Evolutionary conservation across 92 coral and sea anemone species (phyloP).

Genomic region (Metridium senile): DNA sequence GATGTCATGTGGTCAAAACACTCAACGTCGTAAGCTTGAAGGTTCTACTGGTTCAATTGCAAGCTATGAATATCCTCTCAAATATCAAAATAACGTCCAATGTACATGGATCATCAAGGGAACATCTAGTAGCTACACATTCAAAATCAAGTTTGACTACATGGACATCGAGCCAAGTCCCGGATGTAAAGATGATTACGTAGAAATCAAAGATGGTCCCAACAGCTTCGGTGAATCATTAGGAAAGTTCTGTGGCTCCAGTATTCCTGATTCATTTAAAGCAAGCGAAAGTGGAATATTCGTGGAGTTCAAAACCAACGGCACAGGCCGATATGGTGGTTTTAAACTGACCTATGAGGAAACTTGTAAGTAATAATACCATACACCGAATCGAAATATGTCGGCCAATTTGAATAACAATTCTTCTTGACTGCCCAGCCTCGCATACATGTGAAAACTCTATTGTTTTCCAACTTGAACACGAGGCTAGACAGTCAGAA

Average conservation of each 20-base stretch:
- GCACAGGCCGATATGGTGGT: slow-evolving; percentile 55
- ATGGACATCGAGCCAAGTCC: slow-evolving; percentile 57
- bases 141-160: slow-evolving; percentile 52
- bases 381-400: too few species aligned
- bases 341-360: slow-evolving; percentile 66
- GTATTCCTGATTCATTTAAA: slow-evolving; percentile 42
- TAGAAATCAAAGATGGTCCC: slow-evolving; percentile 47
- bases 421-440: background rate
- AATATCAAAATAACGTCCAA: slow-evolving; percentile 53
- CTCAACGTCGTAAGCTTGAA: slow-evolving; percentile 7
- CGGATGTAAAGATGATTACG: slow-evolving; percentile 63
- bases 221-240: slow-evolving; percentile 29
- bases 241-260: slow-evolving; percentile 55
- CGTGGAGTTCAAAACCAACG: slow-evolving; percentile 56
- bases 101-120: slow-evolving; percentile 45
- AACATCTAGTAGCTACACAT: slow-evolving; percentile 46
- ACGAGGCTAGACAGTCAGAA: too few species aligned
- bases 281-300: slow-evolving; percentile 45
- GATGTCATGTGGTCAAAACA: slow-evolving; percentile 35
- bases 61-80: slow-evolving; percentile 57
- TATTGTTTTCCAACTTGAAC: too few species aligned
- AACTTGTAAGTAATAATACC: slow-evolving; percentile 37
- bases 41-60: slow-evolving; percentile 49
- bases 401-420: background rate
- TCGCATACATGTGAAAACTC: too few species aligned